These are phyloP conservation scores for Plusia festucae DNA, from an alignment of 2,888 invertebrate genomes.

Conservation along the genomic window DNA sequence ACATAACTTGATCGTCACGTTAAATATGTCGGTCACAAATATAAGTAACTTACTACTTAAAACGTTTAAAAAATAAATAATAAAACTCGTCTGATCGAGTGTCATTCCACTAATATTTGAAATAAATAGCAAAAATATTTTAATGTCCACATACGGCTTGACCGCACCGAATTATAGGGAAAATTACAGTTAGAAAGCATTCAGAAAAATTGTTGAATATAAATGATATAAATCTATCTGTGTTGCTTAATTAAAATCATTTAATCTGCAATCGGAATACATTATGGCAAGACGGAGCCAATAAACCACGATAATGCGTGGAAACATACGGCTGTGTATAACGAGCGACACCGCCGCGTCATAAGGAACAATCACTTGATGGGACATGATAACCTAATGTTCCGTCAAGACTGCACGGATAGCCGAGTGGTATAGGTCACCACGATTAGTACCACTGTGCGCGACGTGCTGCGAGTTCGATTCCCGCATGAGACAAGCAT, in stretches of 20 bases:
- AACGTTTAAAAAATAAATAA: constrained; percentile 19
- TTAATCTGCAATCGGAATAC: constrained; percentile 85
- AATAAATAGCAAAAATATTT: constrained; percentile 48
- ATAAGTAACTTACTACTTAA: constrained; percentile 21
- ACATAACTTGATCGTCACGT: constrained; percentile 28
- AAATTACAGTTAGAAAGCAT: constrained; percentile 68
- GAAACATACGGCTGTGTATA: constrained; percentile 65
- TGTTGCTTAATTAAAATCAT: constrained; percentile 82
- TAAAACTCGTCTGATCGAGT: constrained; percentile 18
- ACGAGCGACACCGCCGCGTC: constrained; percentile 26
- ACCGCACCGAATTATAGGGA: constrained; percentile 61
- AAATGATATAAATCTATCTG: constrained; percentile 73
- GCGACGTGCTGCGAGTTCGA: too few relatives aligned
- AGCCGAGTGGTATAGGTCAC: too few relatives aligned
- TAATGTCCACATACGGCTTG: constrained; percentile 52
- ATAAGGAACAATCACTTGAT: too few relatives aligned
- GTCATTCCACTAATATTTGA: constrained; percentile 29
- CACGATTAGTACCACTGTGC: too few relatives aligned
- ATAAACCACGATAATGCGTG: constrained; percentile 74
- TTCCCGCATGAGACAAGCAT: too few relatives aligned
- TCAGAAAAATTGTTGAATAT: constrained; percentile 62
- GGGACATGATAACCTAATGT: too few relatives aligned
- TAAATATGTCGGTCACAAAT: constrained; percentile 35
- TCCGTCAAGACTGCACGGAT: too few relatives aligned
- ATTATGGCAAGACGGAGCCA: constrained; percentile 76